phyloP scores from a whole-genome alignment of 2,888 invertebrate species.

The Cantharis flavilabris region DNA sequence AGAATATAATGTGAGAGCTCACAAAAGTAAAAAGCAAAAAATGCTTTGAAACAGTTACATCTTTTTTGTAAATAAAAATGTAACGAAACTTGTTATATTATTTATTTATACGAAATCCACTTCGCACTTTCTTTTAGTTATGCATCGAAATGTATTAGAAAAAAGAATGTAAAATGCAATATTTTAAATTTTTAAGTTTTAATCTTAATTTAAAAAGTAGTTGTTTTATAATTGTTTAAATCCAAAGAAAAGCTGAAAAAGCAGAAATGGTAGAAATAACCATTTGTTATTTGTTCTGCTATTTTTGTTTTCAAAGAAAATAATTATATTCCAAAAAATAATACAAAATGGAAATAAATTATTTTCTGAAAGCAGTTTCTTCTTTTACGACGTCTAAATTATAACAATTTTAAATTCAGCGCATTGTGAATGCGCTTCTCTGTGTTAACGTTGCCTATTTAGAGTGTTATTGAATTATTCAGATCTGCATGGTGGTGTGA shows the following conservation, averaged over 20 bases:
- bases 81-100: background rate
- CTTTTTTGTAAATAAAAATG: slow-evolving; percentile 7
- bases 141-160: background rate
- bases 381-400: slow-evolving; percentile 25
- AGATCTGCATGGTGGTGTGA: slow-evolving; percentile 51
- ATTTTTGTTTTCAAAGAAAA: slow-evolving; percentile 23
- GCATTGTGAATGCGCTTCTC: slow-evolving; percentile 43
- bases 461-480: slow-evolving; percentile 53
- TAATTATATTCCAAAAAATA: slow-evolving; percentile 23
- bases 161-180: background rate
- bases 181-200: background rate
- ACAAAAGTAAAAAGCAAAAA: slow-evolving; percentile 36
- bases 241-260: background rate
- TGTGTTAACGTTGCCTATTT: slow-evolving; percentile 50
- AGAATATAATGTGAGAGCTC: slow-evolving; percentile 24
- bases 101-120: background rate
- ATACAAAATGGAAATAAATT: slow-evolving; percentile 25
- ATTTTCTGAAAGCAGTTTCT: slow-evolving; percentile 25
- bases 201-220: too few species aligned
- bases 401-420: slow-evolving; percentile 28
- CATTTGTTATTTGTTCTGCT: background rate
- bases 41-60: slow-evolving; percentile 9
- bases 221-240: background rate
- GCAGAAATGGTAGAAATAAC: background rate
- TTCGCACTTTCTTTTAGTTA: background rate